Evolutionary conservation across 2,888 invertebrate species (phyloP).

Genomic region (Myopa testacea): DNA sequence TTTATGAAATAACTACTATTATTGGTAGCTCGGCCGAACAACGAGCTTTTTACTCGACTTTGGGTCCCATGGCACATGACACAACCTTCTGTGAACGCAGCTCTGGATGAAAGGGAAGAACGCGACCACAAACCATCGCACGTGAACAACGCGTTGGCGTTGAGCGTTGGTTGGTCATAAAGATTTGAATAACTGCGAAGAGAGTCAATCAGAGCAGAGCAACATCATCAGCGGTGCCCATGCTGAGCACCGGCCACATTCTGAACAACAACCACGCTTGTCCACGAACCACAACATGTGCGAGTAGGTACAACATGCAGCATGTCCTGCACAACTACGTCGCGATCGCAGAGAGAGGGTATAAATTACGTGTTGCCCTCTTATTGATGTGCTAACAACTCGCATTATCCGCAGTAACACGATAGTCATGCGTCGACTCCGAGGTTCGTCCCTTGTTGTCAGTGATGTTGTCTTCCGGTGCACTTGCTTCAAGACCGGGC

Average conservation of each 20-base stretch:
- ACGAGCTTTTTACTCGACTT: no score
- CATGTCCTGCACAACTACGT: conserved; percentile 17
- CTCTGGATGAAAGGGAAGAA: no score
- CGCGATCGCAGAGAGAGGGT: conserved; percentile 37
- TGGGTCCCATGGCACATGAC: no score
- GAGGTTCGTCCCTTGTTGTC: conserved; percentile 40
- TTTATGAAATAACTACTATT: no score
- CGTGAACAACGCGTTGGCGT: no score
- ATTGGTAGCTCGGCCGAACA: no score
- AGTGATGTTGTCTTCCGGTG: conserved; percentile 38
- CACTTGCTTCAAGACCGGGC: background rate
- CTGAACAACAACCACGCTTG: background rate
- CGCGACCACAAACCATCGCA: no score
- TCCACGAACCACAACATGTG: background rate
- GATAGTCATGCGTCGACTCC: conserved; percentile 5
- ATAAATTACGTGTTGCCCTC: conserved; percentile 47
- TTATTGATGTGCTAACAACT: conserved; percentile 45
- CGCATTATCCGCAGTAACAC: conserved; percentile 28
- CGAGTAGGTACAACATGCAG: conserved; percentile 2
- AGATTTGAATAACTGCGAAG: conserved; percentile 24
- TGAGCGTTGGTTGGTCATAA: background rate
- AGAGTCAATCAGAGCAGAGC: conserved; percentile 44
- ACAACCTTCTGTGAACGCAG: no score
- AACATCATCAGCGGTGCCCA: conserved; percentile 42
- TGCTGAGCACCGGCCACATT: conserved; percentile 12